Base-by-base conservation (phyloP, 1,140 invertebrate genomes). In the Aradophagus sp. region DNA sequence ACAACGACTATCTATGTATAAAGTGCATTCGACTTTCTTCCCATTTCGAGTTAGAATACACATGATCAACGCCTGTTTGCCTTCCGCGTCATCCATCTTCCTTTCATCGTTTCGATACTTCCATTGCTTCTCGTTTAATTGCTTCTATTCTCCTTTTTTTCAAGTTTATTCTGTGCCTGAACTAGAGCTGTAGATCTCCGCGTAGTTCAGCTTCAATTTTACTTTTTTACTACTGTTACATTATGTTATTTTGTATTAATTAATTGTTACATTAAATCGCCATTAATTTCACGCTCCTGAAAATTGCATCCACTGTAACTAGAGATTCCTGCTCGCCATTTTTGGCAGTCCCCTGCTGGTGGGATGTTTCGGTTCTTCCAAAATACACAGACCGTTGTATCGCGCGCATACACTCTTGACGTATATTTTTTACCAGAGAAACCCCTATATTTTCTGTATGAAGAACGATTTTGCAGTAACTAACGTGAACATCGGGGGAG, bases 51-150 rank as follows among this genome's bases (percentile, higher is more conserved):
- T 42, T 41, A 42, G 15, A n/a, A n/a, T n/a, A n/a, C n/a, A n/a
- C n/a, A n/a, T n/a, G n/a, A n/a, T n/a, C n/a, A n/a, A n/a, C n/a
- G n/a, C 42, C 38, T 62, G 39, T 45, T 63, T 52, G 59, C 48
- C 63, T 58, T 68, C 63, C 55, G 15, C 34, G 16, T 14, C 36
- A 50, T 48, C 48, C 71, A 77, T 79, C 78, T 80, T 82, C 78
- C 78, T 69, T 47, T 13, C 56, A 67, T 75, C 62, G 50, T 70
- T 70, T 74, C 44, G 38, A 52, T 62, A 52, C 35, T 67, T 71
- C 62, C 61, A 53, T 66, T 15, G 15, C 15, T 41, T 47, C 7
- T 20, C 5, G 59, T 73, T 73, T 44, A 16, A n/a, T n/a, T n/a
- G n/a, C n/a, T n/a, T n/a, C n/a, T n/a, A n/a, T n/a, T n/a, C n/a